Base-by-base conservation (phyloP, 2,113 vertebrate species). In the Antechinus stuartii region DNA sequence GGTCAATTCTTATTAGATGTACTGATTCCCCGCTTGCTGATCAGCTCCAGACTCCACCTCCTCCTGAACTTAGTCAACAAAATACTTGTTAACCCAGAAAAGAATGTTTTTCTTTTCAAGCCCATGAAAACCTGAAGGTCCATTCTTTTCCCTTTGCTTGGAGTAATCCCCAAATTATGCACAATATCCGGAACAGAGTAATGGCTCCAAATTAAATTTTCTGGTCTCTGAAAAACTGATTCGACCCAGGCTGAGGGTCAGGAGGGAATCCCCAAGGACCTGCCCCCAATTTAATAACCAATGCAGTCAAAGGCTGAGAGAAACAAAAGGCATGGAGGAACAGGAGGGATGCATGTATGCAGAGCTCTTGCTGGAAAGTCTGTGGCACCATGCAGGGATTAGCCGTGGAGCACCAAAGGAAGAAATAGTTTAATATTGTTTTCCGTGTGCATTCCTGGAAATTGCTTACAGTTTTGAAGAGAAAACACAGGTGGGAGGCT, bases 191-290 rank as follows among this genome's bases (percentile, higher is more conserved):
- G 47, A 93, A 93, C 89, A 96, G 96, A 97, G 94, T 46, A 30
- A 95, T 91, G 89, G 23, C 27, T 46, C 89, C 93, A 47, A 54
- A 0, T 3, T 93, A 91, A 54, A 95, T 95, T 89, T 89, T 52
- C 84, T 91, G 30, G 90, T 94, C 96, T 90, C 94, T 92, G 93
- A 97, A 96, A 91, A 96, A 93, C 16, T 95, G 61, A 54, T 55
- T 93, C 68, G 25, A 54, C 91, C 68, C 7, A n/a, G 54, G 35
- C 9, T 23, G 23, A 47, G 50, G 90, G 30, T n/a, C 23, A 89
- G 25, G 92, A 52, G 35, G 84, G 84, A 24, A 2, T 14, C 47
- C 19, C 50, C 0, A 49, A 14, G 92, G 2, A 57, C 22, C 30
- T 7, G 93, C 5, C 93, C 49, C 68, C 46, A 91, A 68, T 93